Evolutionary conservation across 2,797 vertebrate species (phyloP).

Genomic region (Paratrypauchen microcephalus): DNA sequence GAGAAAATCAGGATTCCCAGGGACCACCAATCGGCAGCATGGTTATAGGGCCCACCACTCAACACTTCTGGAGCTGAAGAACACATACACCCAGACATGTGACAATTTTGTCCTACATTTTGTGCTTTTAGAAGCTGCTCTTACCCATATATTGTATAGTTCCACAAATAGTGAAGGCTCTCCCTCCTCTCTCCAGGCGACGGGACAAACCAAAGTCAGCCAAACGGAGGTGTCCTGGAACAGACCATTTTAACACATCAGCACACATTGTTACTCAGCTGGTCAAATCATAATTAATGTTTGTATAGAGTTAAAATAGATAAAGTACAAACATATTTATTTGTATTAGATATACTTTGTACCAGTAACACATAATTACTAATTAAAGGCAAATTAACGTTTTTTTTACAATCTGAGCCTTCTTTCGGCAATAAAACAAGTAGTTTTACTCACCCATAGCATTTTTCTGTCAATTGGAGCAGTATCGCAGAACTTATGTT

Average conservation of each 20-base stretch:
- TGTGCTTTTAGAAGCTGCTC: slow-evolving; percentile 18
- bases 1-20: slow-evolving; percentile 90
- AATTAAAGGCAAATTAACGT: no score
- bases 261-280: not conserved
- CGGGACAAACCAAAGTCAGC: slow-evolving; percentile 93
- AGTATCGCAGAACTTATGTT: no score
- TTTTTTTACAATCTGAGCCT: no score
- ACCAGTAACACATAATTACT: slow-evolving; percentile 2
- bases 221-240: slow-evolving; percentile 90
- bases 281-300: not conserved
- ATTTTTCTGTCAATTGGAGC: no score
- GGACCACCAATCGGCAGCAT: slow-evolving; percentile 95
- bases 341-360: not conserved
- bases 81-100: slow-evolving; percentile 23
- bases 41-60: slow-evolving; percentile 91
- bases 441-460: no score
- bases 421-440: no score
- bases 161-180: slow-evolving; percentile 92
- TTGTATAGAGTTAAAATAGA: not conserved
- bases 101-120: not conserved
- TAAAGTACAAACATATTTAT: not conserved
- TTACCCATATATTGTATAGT: slow-evolving; percentile 99
- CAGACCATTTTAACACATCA: slow-evolving; percentile 38
- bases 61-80: slow-evolving; percentile 91
- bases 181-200: slow-evolving; percentile 83